These are phyloP conservation scores for Cepaea nemoralis DNA, from an alignment of 1,140 invertebrate species.

Conservation along the genomic window DNA sequence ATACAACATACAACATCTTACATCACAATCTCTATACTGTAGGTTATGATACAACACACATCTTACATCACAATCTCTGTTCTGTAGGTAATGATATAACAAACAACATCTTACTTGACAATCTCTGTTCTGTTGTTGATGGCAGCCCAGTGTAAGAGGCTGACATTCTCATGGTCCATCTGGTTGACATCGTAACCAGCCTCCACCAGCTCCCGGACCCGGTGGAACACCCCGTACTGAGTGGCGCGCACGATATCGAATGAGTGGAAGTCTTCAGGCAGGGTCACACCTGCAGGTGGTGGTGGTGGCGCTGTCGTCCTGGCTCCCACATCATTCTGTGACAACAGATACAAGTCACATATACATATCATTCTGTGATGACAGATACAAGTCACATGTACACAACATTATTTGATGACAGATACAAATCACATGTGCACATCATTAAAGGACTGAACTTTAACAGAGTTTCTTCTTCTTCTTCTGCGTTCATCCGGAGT, in stretches of 20 bases:
- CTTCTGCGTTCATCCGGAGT: no score
- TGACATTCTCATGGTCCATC: constrained; percentile 74
- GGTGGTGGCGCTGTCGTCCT: not conserved
- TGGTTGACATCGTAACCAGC: constrained; percentile 77
- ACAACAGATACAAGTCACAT: no score
- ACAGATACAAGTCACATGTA: no score
- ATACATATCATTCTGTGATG: no score
- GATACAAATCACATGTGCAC: no score
- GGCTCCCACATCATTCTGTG: constrained; percentile 20
- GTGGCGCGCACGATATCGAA: constrained; percentile 95
- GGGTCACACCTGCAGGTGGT: constrained; percentile 25
- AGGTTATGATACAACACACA: constrained; percentile 3
- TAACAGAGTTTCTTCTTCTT: no score
- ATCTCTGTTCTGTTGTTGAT: constrained; percentile 95
- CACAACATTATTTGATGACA: no score
- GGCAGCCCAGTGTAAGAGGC: constrained; percentile 97
- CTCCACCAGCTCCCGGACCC: constrained; percentile 89
- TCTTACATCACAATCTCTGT: constrained; percentile 30
- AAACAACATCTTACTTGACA: constrained; percentile 76
- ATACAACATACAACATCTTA: no score
- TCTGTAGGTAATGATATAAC: not conserved
- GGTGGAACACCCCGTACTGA: constrained; percentile 87
- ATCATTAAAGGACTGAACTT: no score
- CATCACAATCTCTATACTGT: no score
- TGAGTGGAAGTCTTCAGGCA: constrained; percentile 80